Percentiles rank a stretch among this genome's conserved stretches.
Evolutionary conservation across 2,797 vertebrate genomes (phyloP).

Genomic region (Acanthiza pusilla): DNA sequence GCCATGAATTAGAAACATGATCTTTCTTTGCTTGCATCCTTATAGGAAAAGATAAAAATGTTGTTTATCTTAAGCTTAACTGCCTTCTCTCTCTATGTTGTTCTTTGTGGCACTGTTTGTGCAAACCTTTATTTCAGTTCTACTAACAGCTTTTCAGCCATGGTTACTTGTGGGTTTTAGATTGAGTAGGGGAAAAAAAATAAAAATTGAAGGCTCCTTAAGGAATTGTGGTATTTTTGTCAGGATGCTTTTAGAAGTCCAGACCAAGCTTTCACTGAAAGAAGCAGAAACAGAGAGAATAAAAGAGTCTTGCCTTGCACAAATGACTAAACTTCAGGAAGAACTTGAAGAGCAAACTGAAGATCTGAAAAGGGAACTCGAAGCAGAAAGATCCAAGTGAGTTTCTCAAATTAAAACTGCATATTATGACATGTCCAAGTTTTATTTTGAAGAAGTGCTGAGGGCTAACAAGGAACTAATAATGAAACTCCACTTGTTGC

Average conservation of each 20-base stretch:
- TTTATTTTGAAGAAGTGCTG: not conserved
- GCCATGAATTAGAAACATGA: not conserved
- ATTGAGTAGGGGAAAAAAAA: not conserved
- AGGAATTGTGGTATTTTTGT: not conserved
- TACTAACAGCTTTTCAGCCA: not conserved
- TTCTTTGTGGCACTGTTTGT: not conserved
- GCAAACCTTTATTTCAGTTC: not conserved
- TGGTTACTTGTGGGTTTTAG: not conserved
- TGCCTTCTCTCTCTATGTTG: not conserved
- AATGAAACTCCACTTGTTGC: not conserved
- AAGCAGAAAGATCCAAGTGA: slow-evolving; percentile 76
- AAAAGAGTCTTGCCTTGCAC: slow-evolving; percentile 58
- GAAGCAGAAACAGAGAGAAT: slow-evolving; percentile 75
- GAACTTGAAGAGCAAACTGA: slow-evolving; percentile 68
- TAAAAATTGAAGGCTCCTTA: not conserved
- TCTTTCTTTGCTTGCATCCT: not conserved
- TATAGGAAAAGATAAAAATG: not conserved
- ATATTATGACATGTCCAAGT: not conserved
- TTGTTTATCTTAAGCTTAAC: not conserved
- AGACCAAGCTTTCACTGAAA: slow-evolving; percentile 76
- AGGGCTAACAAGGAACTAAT: not conserved
- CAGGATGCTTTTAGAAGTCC: slow-evolving; percentile 82
- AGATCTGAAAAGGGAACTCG: slow-evolving; percentile 69
- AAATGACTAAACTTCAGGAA: slow-evolving; percentile 69
- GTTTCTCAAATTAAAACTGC: not conserved